phyloP scores from a whole-genome alignment of 2,113 vertebrate genomes.

The Epinephelus lanceolatus region DNA sequence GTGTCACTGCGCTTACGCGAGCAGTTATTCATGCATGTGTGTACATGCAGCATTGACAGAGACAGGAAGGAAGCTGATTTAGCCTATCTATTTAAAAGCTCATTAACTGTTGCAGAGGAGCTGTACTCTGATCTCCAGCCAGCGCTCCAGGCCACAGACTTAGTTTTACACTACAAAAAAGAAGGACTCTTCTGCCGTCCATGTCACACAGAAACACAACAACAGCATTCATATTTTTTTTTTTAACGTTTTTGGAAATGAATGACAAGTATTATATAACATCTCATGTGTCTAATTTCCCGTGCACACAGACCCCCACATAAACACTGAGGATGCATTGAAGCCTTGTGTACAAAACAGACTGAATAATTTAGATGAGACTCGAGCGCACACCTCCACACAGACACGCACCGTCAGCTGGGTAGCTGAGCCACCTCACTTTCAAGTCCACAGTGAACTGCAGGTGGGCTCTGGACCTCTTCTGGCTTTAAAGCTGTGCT shows the following conservation, averaged over 20 bases:
- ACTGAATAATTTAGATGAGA: conserved; percentile 76
- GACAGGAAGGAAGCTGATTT: conserved; percentile 52
- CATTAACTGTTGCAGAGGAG: conserved; percentile 51
- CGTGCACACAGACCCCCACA: conserved; percentile 10
- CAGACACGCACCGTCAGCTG: conserved; percentile 32
- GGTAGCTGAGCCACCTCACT: conserved; percentile 46
- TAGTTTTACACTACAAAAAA: conserved; percentile 20
- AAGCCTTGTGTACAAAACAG: conserved; percentile 45
- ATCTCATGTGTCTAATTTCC: conserved; percentile 29
- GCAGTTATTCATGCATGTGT: conserved; percentile 9
- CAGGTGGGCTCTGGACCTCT: conserved; percentile 25
- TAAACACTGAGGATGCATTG: conserved; percentile 19
- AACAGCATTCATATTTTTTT: background rate
- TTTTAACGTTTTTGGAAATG: background rate
- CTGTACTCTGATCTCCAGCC: conserved; percentile 45
- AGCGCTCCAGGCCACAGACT: conserved; percentile 20
- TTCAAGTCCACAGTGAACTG: conserved; percentile 44
- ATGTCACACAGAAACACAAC: conserved; percentile 23
- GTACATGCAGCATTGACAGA: conserved; percentile 12
- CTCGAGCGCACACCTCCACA: conserved; percentile 29
- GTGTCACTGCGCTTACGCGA: background rate
- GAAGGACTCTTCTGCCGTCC: background rate
- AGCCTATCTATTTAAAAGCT: conserved; percentile 62
- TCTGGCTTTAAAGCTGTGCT: conserved; percentile 15
- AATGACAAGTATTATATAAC: conserved; percentile 38